Percentiles rank a stretch among this genome's conserved stretches.
Evolutionary conservation across 1,140 invertebrate species (phyloP).

Genomic region (Drosophila simulans): DNA sequence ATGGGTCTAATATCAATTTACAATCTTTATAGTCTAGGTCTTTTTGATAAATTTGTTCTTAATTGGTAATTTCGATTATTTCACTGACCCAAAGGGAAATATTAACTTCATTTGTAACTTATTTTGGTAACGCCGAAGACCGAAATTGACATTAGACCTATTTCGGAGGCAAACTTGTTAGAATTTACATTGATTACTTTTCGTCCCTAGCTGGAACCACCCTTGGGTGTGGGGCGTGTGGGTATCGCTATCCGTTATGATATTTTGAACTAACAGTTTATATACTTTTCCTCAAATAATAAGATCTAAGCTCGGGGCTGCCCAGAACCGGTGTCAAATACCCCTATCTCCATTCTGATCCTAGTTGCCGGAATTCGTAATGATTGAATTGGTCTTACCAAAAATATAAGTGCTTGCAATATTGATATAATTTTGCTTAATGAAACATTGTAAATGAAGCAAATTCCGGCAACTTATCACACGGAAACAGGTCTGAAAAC

Average conservation of each 20-base stretch:
- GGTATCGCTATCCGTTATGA: slow-evolving; percentile 53
- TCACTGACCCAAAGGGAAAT: slow-evolving; percentile 1
- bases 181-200: slow-evolving; percentile 24
- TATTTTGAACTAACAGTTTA: slow-evolving; percentile 75
- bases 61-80: slow-evolving; percentile 15
- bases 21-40: slow-evolving; percentile 18
- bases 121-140: background rate
- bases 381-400: slow-evolving; percentile 7
- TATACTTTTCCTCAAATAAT: slow-evolving; percentile 44
- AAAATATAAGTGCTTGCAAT: background rate
- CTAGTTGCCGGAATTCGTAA: background rate
- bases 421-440: background rate
- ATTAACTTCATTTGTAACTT: background rate
- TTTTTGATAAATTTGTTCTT: slow-evolving; percentile 19
- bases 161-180: slow-evolving; percentile 7
- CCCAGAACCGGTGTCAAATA: slow-evolving; percentile 6
- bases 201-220: slow-evolving; percentile 13
- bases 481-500: slow-evolving; percentile 13
- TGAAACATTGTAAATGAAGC: background rate
- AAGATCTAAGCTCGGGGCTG: slow-evolving; percentile 54
- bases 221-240: slow-evolving; percentile 10
- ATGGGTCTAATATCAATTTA: slow-evolving; percentile 28
- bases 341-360: slow-evolving; percentile 2
- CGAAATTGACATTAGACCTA: slow-evolving; percentile 12
- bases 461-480: slow-evolving; percentile 1